Evolutionary conservation across 2,797 vertebrate genomes (phyloP), one percentile per base, ranked within the genome.

Genomic region (Enoplosus armatus): DNA sequence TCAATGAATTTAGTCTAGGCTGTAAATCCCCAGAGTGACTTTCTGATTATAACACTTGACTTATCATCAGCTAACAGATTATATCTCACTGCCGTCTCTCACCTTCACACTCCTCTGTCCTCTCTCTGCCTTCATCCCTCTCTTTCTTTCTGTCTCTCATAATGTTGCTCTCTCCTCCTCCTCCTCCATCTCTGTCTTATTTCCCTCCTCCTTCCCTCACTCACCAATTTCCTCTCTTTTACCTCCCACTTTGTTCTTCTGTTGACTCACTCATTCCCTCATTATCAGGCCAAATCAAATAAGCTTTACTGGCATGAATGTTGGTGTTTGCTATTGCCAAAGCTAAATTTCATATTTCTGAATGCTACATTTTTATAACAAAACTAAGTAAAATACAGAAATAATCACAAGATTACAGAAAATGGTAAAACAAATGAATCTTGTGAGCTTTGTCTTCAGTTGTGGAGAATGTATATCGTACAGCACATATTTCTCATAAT

Each of bases 41-140:
- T 61, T 72, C n/a, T 76, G 69, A 77, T 79, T 67, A 48, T 54
- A 71, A 76, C 63, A 37, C 73, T 75, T 47, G n/a, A 61, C 66
- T 74, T 16, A 0, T 48, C 55, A 26, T 56, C 68, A 55, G 68
- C 37, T 5, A 7, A 15, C 47, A 59, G 78, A 54, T 69, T 22
- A 33, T 24, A 56, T 66, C 60, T 41, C 47, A 7, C 33, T 0
- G 41, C 29, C 55, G 50, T 2, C 26, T 41, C 26, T 67, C 66
- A 31, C 22, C 59, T 68, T 53, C 1, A 0, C 39, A 12, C 26
- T 65, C 15, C 41, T 74, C 27, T 48, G 2, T 31, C 26, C 26
- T 56, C 15, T 26, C 15, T 27, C 27, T 4, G 16, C 27, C 37
- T 48, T 1, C 15, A 12, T 41, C 2, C 33, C 6, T 33, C 33